Percentiles rank a stretch among this genome's conserved stretches.
phyloP scores from a whole-genome alignment of 2,888 invertebrate genomes.

The Pterostichus niger region DNA sequence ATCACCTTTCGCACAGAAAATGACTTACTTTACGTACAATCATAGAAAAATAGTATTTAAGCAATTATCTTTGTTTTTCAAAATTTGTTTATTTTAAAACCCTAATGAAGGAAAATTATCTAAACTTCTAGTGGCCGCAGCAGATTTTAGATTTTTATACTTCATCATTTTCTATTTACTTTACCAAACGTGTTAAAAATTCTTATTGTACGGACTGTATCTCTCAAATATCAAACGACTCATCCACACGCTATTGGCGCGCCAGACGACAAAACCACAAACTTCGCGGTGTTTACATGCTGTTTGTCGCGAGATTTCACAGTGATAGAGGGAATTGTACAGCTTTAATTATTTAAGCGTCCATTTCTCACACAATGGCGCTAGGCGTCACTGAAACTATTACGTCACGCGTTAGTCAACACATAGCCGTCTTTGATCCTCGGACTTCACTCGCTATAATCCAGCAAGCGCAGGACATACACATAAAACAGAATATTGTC shows the following conservation, averaged over 20 bases:
- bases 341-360: conserved; percentile 72
- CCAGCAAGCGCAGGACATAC: neutral
- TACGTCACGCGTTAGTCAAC: conserved; percentile 68
- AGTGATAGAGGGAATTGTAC: conserved; percentile 70
- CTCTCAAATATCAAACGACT: too few species aligned
- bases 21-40: too few species aligned
- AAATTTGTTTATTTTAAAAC: too few species aligned
- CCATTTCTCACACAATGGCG: conserved; percentile 71
- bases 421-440: conserved; percentile 68
- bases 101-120: too few species aligned
- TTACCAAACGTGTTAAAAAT: too few species aligned
- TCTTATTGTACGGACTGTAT: too few species aligned
- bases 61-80: too few species aligned
- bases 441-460: conserved; percentile 8
- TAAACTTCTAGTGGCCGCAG: too few species aligned
- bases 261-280: neutral
- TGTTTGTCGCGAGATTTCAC: conserved; percentile 70
- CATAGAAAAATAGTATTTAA: too few species aligned
- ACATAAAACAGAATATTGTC: conserved; percentile 29
- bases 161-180: too few species aligned
- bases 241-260: neutral
- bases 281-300: conserved; percentile 1
- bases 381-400: conserved; percentile 67
- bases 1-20: too few species aligned
- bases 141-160: too few species aligned